Conservation (phyloP, 2,113 vertebrate genomes). For the Brachypodius melanocephalos region DNA sequence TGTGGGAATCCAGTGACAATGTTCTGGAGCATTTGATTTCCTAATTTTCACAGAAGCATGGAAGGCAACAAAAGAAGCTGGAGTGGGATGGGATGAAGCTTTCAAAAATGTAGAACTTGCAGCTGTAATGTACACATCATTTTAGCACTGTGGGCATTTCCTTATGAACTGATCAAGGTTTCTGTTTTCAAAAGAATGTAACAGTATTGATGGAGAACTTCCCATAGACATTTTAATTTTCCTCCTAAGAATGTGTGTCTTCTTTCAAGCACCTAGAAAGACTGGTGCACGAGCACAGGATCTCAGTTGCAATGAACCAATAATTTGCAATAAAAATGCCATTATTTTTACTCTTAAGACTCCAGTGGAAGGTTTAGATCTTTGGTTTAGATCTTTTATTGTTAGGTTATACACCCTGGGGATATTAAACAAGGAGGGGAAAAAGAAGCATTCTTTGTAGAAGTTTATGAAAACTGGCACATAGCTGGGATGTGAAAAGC, state of each 20-base stretch:
- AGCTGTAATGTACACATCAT: not conserved
- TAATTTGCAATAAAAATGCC: not conserved
- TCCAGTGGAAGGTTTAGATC: not conserved
- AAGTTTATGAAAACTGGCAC: conserved; percentile 23
- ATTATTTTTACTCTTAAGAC: not conserved
- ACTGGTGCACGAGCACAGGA: not conserved
- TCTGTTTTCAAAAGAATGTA: not conserved
- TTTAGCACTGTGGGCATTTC: not conserved
- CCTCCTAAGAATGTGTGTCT: not conserved
- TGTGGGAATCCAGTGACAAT: not conserved
- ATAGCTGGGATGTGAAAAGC: not conserved
- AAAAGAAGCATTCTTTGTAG: not conserved
- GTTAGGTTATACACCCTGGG: not conserved
- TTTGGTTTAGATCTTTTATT: not conserved
- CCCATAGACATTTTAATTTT: not conserved
- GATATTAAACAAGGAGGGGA: not conserved
- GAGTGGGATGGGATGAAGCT: not conserved
- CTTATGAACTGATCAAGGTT: not conserved
- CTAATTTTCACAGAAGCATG: not conserved
- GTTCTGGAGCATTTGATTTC: not conserved
- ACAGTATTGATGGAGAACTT: not conserved
- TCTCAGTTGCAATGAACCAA: not conserved
- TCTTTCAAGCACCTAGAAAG: not conserved
- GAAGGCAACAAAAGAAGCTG: not conserved
- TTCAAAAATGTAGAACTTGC: not conserved